These are phyloP conservation scores for Dioctria linearis DNA, from an alignment of 2,888 invertebrate genomes.

Conservation along the genomic window DNA sequence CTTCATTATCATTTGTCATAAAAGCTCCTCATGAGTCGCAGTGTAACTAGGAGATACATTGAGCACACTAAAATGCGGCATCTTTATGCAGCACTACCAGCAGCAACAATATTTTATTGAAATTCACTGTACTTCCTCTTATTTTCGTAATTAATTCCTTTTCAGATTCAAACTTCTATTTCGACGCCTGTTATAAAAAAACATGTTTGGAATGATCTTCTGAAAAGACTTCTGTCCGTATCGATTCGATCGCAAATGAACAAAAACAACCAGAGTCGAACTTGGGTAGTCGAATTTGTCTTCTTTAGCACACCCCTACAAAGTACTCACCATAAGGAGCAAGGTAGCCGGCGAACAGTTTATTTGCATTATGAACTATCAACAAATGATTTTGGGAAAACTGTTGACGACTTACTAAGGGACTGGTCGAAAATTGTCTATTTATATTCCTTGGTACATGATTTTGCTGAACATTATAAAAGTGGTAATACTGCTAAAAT, in stretches of 20 bases:
- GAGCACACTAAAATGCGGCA: too few species aligned
- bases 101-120: too few species aligned
- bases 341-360: constrained; percentile 89
- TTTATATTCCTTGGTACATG: constrained; percentile 87
- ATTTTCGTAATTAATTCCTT: background rate
- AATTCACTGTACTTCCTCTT: too few species aligned
- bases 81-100: too few species aligned
- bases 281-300: constrained; percentile 93
- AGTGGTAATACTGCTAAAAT: constrained; percentile 73
- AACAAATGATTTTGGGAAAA: constrained; percentile 84
- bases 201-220: constrained; percentile 79
- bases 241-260: constrained; percentile 86
- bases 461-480: constrained; percentile 85
- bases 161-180: constrained; percentile 51
- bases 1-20: too few species aligned
- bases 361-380: constrained; percentile 93
- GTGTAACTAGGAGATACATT: too few species aligned
- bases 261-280: constrained; percentile 79
- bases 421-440: constrained; percentile 96
- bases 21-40: too few species aligned
- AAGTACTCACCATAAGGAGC: constrained; percentile 87
- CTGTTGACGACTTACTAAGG: constrained; percentile 87
- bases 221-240: constrained; percentile 86
- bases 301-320: constrained; percentile 86
- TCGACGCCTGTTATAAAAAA: constrained; percentile 67